Evolutionary conservation across 2,888 invertebrate genomes (phyloP), one percentile per base, ranked within the genome.

Genomic region (Andrena praecox): DNA sequence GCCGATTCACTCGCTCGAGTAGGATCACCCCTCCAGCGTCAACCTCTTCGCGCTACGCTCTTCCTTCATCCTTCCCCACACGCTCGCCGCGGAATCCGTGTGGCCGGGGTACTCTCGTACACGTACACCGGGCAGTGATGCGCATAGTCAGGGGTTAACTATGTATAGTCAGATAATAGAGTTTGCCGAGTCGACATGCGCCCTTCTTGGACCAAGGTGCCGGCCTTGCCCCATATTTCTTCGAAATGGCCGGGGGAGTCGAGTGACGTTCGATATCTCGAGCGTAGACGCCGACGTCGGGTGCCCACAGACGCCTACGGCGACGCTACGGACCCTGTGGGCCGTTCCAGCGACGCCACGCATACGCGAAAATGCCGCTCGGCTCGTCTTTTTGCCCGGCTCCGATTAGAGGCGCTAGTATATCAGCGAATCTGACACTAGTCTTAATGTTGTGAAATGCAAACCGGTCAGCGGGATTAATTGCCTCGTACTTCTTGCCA

Each of bases 171-270:
- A 86, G 84, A 82, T 88, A 87, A 89, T 88, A 89, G 87, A 88
- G 88, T 84, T 87, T 87, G 86, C 70, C 86, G 85, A 83, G 86
- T 74, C 85, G 88, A 85, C 90, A 85, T 87, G 86, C 87, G 90
- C 90, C 90, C 90, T 90, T 90, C 90, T 90, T 89, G 89, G 89
- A 89, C 89, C 86, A 89, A 90, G 87, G 87, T 90, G 89, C 85
- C 88, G 90, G 89, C 90, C 90, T 90, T 90, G 90, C 87, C 89
- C 90, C 85, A 90, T 90, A 89, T 90, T 90, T 89, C 88, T 88
- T 89, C 85, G 89, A 90, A 90, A 90, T 86, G 86, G 87, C 83
- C 78, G 84, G 80, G 80, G 80, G 83, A 82, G 85, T 64, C 79
- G 87, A 86, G 85, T 87, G 82, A 89, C 90, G 86, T 89, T 85